Base-by-base conservation (phyloP, 2,113 vertebrate species). In the Barnardius zonarius region DNA sequence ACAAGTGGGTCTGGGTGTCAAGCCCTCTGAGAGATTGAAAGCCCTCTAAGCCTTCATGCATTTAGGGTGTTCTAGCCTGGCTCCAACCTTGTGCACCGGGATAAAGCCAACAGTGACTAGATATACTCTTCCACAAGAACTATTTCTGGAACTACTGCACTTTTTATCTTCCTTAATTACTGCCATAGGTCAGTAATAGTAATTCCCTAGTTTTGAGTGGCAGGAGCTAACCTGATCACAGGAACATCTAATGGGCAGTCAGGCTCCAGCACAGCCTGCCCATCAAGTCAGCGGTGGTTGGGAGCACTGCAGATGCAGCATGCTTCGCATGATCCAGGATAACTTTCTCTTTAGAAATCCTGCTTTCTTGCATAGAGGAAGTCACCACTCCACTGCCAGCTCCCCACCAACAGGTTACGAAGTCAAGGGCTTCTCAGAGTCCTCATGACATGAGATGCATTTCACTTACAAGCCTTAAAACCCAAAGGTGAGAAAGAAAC, bases 201-300 rank as follows among this genome's bases (percentile, higher is more conserved):
- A 57, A 17, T 6, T n/a, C 14, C 41, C 37, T 13, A 13, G 11
- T 48, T 90, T 64, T 27, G 17, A 17, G 31, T 4, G 8, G 30
- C 49, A 89, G 30, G 17, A 44, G 35, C 55, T 39, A 27, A 59
- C 35, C 27, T 37, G 61, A 76, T 13, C 51, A 46, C 30, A 31
- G 70, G 17, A 66, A 59, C 19, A 16, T 30, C 37, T 20, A 20
- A 3, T 0, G 28, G 49, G 43, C 62, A 39, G 33, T 3, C 11
- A 6, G 37, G 66, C 57, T 83, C 28, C 28, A 55, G 35, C 62
- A 76, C 22, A 30, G 30, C 51, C 49, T 70, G 54, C 22, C 51
- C 67, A 20, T 0, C 2, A 64, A 51, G n/a, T 27, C 59, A 61
- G 69, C 0, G 0, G 11, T 18, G 8, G 7, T 2, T 69, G 31